These are phyloP conservation scores for Empidonax traillii DNA, from an alignment of 2,113 vertebrate species.

Conservation along the genomic window DNA sequence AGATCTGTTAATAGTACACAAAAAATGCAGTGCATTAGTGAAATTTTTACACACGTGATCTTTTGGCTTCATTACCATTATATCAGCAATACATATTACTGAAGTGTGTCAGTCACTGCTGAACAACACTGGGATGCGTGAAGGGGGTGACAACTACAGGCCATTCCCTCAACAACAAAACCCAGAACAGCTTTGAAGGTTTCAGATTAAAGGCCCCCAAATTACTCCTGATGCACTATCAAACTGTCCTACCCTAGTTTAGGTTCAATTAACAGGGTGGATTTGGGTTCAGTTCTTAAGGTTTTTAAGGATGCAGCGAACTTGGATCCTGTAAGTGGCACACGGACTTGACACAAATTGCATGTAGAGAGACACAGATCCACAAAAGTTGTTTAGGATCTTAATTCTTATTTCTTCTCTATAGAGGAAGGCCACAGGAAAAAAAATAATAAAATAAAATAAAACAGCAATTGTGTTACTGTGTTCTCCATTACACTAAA, in stretches of 20 bases:
- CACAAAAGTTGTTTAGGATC: background rate
- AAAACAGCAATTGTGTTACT: background rate
- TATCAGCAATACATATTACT: background rate
- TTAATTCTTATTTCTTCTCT: background rate
- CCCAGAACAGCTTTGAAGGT: background rate
- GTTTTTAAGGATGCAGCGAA: background rate
- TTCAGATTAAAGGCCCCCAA: background rate
- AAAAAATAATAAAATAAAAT: background rate
- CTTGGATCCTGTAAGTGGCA: background rate
- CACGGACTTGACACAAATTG: background rate
- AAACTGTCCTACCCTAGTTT: background rate
- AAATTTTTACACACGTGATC: background rate
- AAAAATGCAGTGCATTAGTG: background rate
- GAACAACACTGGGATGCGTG: background rate
- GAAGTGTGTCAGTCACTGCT: background rate
- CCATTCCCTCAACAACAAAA: background rate
- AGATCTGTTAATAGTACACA: background rate
- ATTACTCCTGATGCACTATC: background rate
- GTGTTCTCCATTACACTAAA: background rate
- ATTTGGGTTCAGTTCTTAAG: background rate
- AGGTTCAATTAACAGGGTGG: background rate
- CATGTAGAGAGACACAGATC: background rate
- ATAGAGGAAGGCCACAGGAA: background rate
- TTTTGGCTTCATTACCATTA: background rate
- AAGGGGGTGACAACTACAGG: background rate